Percentiles rank a stretch among this genome's conserved stretches.
phyloP scores from a whole-genome alignment of 2,888 invertebrate genomes.

The Orthonychiurus folsomi region DNA sequence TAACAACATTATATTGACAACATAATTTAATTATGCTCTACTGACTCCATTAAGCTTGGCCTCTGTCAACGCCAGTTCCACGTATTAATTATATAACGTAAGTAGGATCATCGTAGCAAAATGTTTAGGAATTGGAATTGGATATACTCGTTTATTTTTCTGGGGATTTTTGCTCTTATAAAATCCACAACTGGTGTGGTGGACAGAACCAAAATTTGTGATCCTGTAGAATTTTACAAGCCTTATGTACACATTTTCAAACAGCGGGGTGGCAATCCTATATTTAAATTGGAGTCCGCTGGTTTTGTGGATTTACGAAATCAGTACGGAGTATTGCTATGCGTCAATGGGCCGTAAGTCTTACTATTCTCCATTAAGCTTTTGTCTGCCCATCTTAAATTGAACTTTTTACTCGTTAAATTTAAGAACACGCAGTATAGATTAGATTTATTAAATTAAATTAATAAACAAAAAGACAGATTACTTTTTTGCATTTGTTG shows the following conservation, averaged over 20 bases:
- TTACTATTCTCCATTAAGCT: no score
- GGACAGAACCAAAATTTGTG: background rate
- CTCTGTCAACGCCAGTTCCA: no score
- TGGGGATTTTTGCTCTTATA: background rate
- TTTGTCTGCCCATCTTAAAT: no score
- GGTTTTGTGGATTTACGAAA: background rate
- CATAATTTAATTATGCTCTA: no score
- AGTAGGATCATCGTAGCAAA: background rate
- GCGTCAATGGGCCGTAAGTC: background rate
- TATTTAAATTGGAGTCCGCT: background rate
- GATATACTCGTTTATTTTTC: background rate
- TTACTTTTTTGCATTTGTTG: background rate
- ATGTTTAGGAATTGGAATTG: background rate
- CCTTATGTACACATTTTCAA: background rate
- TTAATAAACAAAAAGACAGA: no score
- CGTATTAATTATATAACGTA: no score
- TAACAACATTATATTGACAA: no score
- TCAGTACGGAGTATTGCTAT: background rate
- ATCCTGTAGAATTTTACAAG: background rate
- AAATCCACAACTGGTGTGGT: background rate
- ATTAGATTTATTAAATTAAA: no score
- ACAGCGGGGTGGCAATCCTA: background rate
- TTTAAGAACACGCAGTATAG: no score
- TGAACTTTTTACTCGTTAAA: no score
- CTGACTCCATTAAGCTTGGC: no score